Evolutionary conservation across 2,113 vertebrate species (phyloP), one percentile per base, ranked within the genome.

Genomic region (Alligator sinensis): DNA sequence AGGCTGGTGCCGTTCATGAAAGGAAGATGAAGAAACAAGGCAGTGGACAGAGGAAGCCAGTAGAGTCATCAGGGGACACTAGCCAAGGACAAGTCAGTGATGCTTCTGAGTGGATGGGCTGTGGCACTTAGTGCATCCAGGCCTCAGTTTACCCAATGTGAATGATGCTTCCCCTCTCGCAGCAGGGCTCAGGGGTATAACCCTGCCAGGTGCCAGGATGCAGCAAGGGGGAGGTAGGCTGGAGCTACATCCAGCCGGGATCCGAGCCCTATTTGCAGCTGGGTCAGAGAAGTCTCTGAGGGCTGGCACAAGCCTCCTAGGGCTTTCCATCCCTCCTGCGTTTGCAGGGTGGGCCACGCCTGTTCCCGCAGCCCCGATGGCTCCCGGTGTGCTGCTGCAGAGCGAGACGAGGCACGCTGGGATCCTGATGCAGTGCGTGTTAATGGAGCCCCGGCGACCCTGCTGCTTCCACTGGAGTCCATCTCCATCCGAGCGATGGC

Each of bases 371-470:
- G 47, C 47, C 47, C 47, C 47, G 47, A 47, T 47, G 47, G 47
- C 47, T 47, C 7, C 47, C 47, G 6, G 47, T 47, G 47, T 47
- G 47, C 47, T 47, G 47, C 47, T 47, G 47, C 47, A 47, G 9
- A 47, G 17, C 7, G 11, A 22, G 77, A 75, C 38, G 47, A 79
- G 15, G 68, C 59, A 24, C 27, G 34, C 77, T 77, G 22, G 57
- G 55, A 63, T 62, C 13, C 19, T 24, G n/a, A 34, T 80, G 62
- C 62, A 63, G 92, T 63, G 76, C 34, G 87, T 84, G 82, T 96
- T 97, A 96, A 96, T 96, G 90, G 96, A 96, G 94, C 80, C 95
- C 87, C 1, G 6, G 94, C 96, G 95, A 96, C 96, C 91, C 89
- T 11, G 38, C 70, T 62, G 92, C 80, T 95, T 84, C 88, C 88